Percentiles rank a stretch among this genome's conserved stretches.
Conservation (phyloP, 2,113 vertebrate genomes). For the Piprites chloris region DNA sequence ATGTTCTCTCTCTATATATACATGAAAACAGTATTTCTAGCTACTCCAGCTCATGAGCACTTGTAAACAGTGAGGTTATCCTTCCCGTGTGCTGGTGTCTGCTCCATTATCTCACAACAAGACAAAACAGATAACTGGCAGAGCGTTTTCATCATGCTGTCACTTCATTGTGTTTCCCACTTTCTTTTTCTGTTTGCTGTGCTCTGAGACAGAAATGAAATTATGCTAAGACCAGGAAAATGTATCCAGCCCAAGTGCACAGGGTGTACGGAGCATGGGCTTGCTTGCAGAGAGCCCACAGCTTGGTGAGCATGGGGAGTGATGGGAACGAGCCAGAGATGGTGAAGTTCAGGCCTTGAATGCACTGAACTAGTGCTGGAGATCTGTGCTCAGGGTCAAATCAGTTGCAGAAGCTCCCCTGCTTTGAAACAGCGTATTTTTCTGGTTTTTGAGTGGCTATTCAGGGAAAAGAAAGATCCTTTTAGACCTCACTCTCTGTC, state of each 20-base stretch:
- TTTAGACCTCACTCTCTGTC: not conserved
- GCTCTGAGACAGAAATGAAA: conserved; percentile 56
- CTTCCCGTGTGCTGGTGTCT: not conserved
- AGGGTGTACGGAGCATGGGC: not conserved
- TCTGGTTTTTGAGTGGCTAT: not conserved
- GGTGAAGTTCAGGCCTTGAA: not conserved
- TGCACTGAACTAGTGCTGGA: not conserved
- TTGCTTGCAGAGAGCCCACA: not conserved
- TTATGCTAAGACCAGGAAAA: conserved; percentile 32
- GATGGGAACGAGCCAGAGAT: not conserved
- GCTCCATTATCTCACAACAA: conserved; percentile 59
- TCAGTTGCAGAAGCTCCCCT: not conserved
- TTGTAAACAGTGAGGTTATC: conserved; percentile 31
- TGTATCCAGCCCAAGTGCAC: not conserved
- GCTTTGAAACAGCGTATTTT: not conserved
- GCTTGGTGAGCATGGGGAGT: accelerated
- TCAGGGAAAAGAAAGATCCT: not conserved
- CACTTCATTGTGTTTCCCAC: conserved; percentile 54
- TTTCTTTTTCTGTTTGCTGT: conserved; percentile 39
- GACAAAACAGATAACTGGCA: conserved; percentile 66
- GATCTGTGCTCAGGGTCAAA: not conserved
- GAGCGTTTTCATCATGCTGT: conserved; percentile 71
- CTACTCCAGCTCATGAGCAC: conserved; percentile 20
- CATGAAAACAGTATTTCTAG: not conserved
- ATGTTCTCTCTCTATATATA: conserved; percentile 1